These are phyloP conservation scores for Nyctibius grandis DNA, from an alignment of 2,797 vertebrate genomes.

Conservation along the genomic window DNA sequence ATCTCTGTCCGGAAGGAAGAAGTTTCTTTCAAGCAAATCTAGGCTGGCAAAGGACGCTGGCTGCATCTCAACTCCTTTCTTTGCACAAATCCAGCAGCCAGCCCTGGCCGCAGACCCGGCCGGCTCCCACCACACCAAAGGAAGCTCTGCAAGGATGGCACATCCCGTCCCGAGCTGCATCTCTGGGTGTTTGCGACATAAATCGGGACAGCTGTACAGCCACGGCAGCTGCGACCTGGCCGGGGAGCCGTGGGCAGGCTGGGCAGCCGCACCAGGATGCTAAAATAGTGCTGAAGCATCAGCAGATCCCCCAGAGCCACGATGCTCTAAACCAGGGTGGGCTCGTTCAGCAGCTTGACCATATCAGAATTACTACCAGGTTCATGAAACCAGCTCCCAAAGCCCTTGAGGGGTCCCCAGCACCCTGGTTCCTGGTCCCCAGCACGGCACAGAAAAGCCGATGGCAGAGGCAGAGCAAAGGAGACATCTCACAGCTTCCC, in stretches of 20 bases:
- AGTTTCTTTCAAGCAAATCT: background rate
- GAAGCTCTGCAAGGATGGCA: background rate
- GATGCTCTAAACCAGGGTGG: fast-evolving
- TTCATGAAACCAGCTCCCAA: background rate
- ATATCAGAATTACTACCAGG: background rate
- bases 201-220: background rate
- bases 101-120: background rate
- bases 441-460: fast-evolving
- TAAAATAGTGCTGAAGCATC: background rate
- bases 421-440: background rate
- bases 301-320: background rate
- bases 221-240: background rate
- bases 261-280: background rate
- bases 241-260: background rate
- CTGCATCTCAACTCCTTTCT: background rate
- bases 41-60: background rate
- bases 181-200: background rate
- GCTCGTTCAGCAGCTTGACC: background rate
- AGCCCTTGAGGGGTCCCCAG: background rate
- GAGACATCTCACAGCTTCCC: background rate
- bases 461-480: background rate
- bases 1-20: background rate
- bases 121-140: background rate
- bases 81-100: background rate
- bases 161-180: background rate